A percentile compares a stretch with the other conserved stretches of the same genome.
Conservation (phyloP, 2,113 vertebrate genomes). For the Dipodomys spectabilis region DNA sequence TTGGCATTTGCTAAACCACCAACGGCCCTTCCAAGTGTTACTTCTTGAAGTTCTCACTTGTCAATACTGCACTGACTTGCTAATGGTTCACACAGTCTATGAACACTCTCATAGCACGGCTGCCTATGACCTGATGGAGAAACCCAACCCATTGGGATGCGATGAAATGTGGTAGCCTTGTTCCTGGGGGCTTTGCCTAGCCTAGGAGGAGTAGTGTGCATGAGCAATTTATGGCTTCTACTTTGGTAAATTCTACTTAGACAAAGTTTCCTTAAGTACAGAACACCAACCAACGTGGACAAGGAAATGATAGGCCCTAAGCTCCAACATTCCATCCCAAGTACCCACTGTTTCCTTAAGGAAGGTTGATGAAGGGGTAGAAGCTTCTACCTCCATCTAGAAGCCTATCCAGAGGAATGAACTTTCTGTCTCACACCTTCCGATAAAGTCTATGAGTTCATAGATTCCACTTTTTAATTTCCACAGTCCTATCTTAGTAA, state of each 20-base stretch:
- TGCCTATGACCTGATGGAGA: conserved; percentile 31
- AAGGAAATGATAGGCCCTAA: neutral
- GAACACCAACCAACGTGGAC: conserved; percentile 4
- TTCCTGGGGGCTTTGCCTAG: conserved; percentile 67
- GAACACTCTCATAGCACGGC: conserved; percentile 37
- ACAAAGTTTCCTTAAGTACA: conserved; percentile 65
- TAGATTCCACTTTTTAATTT: neutral
- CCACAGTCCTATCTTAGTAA: neutral
- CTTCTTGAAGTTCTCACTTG: conserved; percentile 41
- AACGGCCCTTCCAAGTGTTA: neutral
- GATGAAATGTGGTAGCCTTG: conserved; percentile 56
- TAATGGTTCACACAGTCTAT: conserved; percentile 47
- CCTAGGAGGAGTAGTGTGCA: conserved; percentile 40
- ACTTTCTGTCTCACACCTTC: neutral
- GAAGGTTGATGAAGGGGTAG: neutral
- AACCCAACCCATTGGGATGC: neutral
- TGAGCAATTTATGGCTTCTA: conserved; percentile 37
- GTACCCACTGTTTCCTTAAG: neutral
- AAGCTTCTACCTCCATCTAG: neutral
- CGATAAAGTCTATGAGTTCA: neutral
- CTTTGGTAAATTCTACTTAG: conserved; percentile 70
- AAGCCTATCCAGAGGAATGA: neutral
- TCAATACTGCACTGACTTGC: conserved; percentile 57
- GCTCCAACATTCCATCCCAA: neutral
- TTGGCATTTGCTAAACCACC: neutral